Base-by-base conservation (phyloP, 2,888 invertebrate species). In the Hipparchia semele region DNA sequence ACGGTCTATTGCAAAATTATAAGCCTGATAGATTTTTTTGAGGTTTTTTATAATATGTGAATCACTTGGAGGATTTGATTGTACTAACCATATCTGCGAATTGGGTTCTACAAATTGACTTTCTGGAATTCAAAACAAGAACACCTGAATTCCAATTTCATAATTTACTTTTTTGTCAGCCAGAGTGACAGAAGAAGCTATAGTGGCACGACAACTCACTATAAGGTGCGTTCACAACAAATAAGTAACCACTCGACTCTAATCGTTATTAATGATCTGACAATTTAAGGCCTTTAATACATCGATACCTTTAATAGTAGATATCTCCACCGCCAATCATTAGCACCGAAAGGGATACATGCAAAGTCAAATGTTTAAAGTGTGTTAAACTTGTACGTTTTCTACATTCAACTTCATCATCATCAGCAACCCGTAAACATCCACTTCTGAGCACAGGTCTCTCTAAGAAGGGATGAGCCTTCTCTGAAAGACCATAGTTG, bases 11-110 rank as follows among this genome's bases (percentile, higher is more conserved):
- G 68, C 46, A 59, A 51, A 60, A 69, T 0, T 23, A 23, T 69
- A 69, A 53, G 46, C 7, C 8, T 46, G 39, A 51, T 5, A 58
- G 23, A 67, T 73, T 77, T 76, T 87, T 86, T 83, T 74, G 13
- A 73, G 61, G 54, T 78, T 79, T 84, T 85, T 75, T 39, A n/a
- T 10, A 23, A 62, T 62, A 76, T 84, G 81, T 83, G 76, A 79
- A 79, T 80, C 71, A 80, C 80, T 77, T 84, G 75, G 80, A 80
- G 60, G 82, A 89, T 87, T 90, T 89, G 76, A 82, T 80, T 84
- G 84, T 85, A 90, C 87, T 90, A 82, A 80, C 73, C 73, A 72
- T 64, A 7, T 12, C 1, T 1, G 51, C 33, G 12, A 71, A 75
- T 23, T 39, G 53, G 58, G 76, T 79, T 83, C 78, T 84, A 84